Conservation (phyloP, 1,140 invertebrate genomes). For the Rhizoglyphus robini region DNA sequence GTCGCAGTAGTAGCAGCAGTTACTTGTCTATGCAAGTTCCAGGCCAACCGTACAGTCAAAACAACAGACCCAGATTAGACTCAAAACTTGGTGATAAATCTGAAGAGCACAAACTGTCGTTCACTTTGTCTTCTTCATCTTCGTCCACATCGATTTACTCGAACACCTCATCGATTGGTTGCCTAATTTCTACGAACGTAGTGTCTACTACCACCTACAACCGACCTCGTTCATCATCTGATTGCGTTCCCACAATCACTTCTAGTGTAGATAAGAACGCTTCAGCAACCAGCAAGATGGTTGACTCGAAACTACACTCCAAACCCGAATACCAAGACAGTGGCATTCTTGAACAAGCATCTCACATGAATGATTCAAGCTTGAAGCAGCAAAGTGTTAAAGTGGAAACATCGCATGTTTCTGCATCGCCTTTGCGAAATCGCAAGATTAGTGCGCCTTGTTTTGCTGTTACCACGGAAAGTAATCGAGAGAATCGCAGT, state of each 20-base stretch:
- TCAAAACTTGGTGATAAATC: neutral
- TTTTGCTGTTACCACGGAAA: neutral
- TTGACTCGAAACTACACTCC: neutral
- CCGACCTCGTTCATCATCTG: slow-evolving; percentile 24
- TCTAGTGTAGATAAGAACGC: too few species aligned
- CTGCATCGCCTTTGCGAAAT: neutral
- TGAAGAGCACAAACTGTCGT: neutral
- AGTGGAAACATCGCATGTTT: neutral
- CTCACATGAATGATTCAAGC: too few species aligned
- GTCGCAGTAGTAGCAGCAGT: slow-evolving; percentile 8
- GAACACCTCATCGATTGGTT: neutral
- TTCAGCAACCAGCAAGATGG: neutral
- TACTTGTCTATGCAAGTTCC: neutral
- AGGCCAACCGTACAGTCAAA: neutral
- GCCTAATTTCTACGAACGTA: neutral
- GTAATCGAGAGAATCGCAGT: slow-evolving; percentile 23
- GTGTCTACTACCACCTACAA: neutral
- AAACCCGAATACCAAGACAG: slow-evolving; percentile 13
- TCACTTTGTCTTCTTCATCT: neutral
- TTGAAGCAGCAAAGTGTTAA: neutral
- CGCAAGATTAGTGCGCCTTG: slow-evolving; percentile 8
- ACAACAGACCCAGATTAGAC: neutral
- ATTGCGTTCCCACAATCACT: slow-evolving; percentile 12
- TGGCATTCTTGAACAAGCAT: neutral
- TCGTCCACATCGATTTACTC: neutral